A percentile compares a stretch with the other conserved stretches of the same genome.
Conservation (phyloP, 1,140 invertebrate species). For the Pseudomyrmex sp. region DNA sequence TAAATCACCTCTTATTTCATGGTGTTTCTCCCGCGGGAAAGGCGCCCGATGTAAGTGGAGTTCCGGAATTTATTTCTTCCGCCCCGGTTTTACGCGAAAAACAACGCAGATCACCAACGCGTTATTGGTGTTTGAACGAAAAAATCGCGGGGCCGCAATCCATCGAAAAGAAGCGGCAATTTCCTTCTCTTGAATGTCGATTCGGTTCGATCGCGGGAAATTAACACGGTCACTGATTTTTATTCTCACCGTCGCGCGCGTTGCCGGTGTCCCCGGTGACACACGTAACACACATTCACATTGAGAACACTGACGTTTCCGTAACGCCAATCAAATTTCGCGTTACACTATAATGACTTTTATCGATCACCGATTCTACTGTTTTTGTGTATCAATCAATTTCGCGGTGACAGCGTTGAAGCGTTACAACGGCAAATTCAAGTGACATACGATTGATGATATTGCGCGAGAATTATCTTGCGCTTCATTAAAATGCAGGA, state of each 20-base stretch:
- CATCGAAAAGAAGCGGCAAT: not conserved
- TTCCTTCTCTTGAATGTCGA: not conserved
- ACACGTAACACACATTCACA: not conserved
- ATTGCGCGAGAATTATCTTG: not conserved
- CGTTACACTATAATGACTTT: conserved; percentile 6
- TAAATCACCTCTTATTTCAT: conserved; percentile 50
- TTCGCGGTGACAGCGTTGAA: not conserved
- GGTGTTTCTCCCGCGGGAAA: conserved; percentile 8
- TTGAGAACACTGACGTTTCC: conserved; percentile 14
- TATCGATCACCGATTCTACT: not conserved
- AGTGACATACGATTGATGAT: not conserved
- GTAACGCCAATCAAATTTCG: conserved; percentile 35
- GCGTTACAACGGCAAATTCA: conserved; percentile 32
- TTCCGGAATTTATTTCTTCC: conserved; percentile 52
- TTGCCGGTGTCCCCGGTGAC: not conserved
- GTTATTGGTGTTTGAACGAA: too few relatives aligned
- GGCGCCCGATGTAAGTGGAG: not conserved
- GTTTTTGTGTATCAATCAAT: conserved; percentile 36
- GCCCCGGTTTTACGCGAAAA: not conserved
- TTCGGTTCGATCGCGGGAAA: not conserved
- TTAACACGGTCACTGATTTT: conserved; percentile 30
- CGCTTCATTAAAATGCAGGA: not conserved
- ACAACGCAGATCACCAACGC: not conserved
- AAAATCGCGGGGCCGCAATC: not conserved
- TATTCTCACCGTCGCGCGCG: not conserved